phyloP scores from a whole-genome alignment of 2,888 invertebrate species.

The Amblyjoppa proteus region DNA sequence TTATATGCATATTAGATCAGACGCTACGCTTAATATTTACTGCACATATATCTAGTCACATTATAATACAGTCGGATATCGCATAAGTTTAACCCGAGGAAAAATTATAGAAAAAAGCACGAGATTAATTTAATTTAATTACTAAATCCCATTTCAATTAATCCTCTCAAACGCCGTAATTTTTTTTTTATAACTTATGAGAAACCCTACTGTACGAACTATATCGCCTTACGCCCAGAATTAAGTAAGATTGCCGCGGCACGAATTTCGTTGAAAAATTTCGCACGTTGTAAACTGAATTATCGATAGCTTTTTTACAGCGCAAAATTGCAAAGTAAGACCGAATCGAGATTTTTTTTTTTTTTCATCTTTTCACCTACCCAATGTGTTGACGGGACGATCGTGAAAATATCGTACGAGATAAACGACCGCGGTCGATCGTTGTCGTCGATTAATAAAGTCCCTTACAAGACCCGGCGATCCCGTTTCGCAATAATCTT shows the following conservation, averaged over 20 bases:
- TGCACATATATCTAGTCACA: background rate
- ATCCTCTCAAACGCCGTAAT: background rate
- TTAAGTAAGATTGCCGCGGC: constrained; percentile 14
- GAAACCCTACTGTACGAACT: background rate
- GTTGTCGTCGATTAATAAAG: constrained; percentile 48
- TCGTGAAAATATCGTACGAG: background rate
- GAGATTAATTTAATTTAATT: background rate
- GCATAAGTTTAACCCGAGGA: background rate
- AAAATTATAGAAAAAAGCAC: background rate
- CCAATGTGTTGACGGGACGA: constrained; percentile 17
- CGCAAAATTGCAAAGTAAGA: constrained; percentile 38
- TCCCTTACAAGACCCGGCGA: constrained; percentile 14
- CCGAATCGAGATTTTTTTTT: background rate
- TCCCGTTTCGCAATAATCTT: constrained; percentile 49
- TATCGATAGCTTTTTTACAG: constrained; percentile 47
- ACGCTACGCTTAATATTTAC: constrained; percentile 23
- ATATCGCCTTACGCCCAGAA: background rate
- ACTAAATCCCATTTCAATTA: no score
- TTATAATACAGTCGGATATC: constrained; percentile 3
- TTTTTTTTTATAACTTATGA: background rate
- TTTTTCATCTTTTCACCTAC: background rate
- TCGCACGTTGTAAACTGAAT: constrained; percentile 46
- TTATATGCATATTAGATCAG: constrained; percentile 39
- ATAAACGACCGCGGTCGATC: constrained; percentile 1
- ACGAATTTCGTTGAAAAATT: constrained; percentile 18